phyloP scores from a whole-genome alignment of 2,888 invertebrate species.

The Vesta saturnalis region DNA sequence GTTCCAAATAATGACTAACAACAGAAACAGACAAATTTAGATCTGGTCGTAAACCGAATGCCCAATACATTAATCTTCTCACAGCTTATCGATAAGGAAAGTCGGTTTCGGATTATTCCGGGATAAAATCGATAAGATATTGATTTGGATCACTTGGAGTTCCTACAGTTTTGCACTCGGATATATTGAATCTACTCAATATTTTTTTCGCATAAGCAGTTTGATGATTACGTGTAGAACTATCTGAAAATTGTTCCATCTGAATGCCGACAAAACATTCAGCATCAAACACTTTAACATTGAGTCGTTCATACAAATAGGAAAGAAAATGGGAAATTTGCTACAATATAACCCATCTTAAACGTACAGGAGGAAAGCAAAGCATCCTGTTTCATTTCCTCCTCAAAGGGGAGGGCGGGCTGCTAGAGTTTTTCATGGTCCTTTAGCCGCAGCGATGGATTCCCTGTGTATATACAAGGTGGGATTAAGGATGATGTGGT shows the following conservation, averaged over 20 bases:
- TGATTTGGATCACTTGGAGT: neutral
- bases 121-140: neutral
- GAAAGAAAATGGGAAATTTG: neutral
- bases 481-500: too few relatives aligned
- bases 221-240: neutral
- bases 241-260: neutral
- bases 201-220: neutral
- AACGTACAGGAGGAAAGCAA: too few relatives aligned
- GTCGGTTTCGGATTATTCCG: neutral
- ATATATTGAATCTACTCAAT: neutral
- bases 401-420: too few relatives aligned
- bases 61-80: neutral
- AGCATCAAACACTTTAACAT: neutral
- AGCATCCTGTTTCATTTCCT: too few relatives aligned
- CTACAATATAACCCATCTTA: neutral
- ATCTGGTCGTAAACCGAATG: neutral
- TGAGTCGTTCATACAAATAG: too few relatives aligned
- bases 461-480: too few relatives aligned
- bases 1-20: neutral
- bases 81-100: neutral
- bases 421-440: too few relatives aligned
- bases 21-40: neutral
- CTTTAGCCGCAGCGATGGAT: too few relatives aligned
- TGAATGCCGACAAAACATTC: neutral
- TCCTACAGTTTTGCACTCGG: neutral